Conservation (phyloP, 2,888 invertebrate species). For the Hypena proboscidalis region DNA sequence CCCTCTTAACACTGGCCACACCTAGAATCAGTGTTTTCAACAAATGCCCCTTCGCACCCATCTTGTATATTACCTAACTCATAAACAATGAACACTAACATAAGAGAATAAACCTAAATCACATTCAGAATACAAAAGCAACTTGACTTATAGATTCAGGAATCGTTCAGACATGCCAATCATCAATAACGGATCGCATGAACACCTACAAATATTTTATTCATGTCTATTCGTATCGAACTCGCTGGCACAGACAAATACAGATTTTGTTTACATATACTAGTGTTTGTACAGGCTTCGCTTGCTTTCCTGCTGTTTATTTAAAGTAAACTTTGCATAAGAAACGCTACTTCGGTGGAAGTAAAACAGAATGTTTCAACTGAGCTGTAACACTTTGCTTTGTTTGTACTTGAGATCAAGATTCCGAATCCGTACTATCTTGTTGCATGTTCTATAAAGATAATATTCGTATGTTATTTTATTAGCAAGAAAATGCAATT, state of each 20-base stretch:
- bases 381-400: neutral
- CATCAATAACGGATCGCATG: conserved; percentile 26
- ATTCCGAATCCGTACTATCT: too few relatives aligned
- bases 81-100: too few relatives aligned
- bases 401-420: neutral
- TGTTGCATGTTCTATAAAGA: too few relatives aligned
- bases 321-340: conserved; percentile 35
- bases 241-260: conserved; percentile 21
- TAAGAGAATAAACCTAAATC: neutral
- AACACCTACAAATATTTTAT: conserved; percentile 36
- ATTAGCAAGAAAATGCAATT: too few relatives aligned
- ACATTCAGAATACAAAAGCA: conserved; percentile 8
- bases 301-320: conserved; percentile 33
- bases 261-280: conserved; percentile 38
- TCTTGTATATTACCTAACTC: too few relatives aligned
- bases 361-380: conserved; percentile 10
- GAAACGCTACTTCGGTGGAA: conserved; percentile 9
- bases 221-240: conserved; percentile 35
- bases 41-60: too few relatives aligned
- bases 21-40: too few relatives aligned
- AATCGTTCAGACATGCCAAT: conserved; percentile 16
- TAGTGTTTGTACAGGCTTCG: conserved; percentile 40
- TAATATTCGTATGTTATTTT: too few relatives aligned
- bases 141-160: conserved; percentile 9
- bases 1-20: too few relatives aligned